Percentiles rank a stretch among this genome's conserved stretches.
These are phyloP conservation scores for Drosophila recens DNA, from an alignment of 2,888 invertebrate species.

Conservation along the genomic window DNA sequence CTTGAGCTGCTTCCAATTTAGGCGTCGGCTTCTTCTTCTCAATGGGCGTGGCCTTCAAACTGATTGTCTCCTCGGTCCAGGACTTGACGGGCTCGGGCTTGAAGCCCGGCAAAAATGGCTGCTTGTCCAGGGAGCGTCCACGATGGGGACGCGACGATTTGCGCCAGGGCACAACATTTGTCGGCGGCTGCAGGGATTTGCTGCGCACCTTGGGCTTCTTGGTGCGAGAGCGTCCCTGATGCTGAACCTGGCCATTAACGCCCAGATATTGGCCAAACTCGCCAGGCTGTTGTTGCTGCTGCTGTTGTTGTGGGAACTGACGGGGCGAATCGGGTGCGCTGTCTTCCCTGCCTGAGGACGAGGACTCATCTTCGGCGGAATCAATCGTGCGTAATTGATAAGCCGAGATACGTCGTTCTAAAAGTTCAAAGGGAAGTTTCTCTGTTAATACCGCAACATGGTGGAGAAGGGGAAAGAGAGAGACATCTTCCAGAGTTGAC, in stretches of 20 bases:
- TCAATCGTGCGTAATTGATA: conserved; percentile 84
- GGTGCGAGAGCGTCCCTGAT: conserved; percentile 82
- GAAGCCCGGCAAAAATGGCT: conserved; percentile 83
- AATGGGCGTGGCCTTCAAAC: conserved; percentile 87
- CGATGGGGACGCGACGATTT: conserved; percentile 83
- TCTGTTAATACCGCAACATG: conserved; percentile 21
- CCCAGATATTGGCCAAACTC: conserved; percentile 78
- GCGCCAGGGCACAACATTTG: conserved; percentile 84
- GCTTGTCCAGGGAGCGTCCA: conserved; percentile 86
- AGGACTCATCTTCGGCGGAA: conserved; percentile 84
- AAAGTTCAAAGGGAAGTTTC: conserved; percentile 47
- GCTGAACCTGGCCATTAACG: conserved; percentile 77
- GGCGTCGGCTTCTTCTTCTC: conserved; percentile 86
- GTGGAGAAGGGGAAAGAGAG: not conserved
- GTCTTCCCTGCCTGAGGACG: conserved; percentile 84
- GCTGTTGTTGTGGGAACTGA: conserved; percentile 62
- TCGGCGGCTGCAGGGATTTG: conserved; percentile 84
- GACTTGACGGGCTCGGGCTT: conserved; percentile 86
- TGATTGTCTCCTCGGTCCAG: conserved; percentile 89
- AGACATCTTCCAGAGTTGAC: conserved; percentile 60
- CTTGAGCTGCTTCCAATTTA: conserved; percentile 86
- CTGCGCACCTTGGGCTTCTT: conserved; percentile 83
- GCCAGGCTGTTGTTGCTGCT: conserved; percentile 73
- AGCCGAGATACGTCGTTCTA: conserved; percentile 85
- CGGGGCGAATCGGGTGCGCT: conserved; percentile 83